These are phyloP conservation scores for Pocillopora grandis DNA, from an alignment of 92 coral and sea anemone species.

Conservation along the genomic window DNA sequence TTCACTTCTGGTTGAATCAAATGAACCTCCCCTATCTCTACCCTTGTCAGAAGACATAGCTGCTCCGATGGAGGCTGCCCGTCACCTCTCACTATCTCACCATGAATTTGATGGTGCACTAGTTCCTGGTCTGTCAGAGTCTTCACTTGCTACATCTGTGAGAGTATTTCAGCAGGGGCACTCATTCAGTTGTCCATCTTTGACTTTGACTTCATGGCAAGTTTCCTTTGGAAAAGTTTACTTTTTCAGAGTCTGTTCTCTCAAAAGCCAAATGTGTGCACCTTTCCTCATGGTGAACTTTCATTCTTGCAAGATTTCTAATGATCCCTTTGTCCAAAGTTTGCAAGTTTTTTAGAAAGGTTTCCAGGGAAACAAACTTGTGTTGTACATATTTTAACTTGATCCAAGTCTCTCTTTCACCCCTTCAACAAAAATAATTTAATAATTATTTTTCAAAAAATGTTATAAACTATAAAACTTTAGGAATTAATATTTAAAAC, in stretches of 20 bases:
- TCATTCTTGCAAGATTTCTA: conserved; percentile 77
- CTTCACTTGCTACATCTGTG: conserved; percentile 23
- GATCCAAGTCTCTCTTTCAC: conserved; percentile 87
- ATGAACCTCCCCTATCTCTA: conserved; percentile 60
- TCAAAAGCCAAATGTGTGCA: conserved; percentile 20
- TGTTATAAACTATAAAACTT: background rate
- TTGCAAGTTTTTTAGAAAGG: conserved; percentile 62
- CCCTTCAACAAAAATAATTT: conserved; percentile 44
- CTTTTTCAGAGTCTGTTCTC: conserved; percentile 63
- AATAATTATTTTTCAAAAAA: background rate
- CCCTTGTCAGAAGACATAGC: background rate
- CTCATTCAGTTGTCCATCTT: conserved; percentile 56
- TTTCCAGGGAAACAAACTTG: conserved; percentile 73
- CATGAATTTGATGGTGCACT: conserved; percentile 7
- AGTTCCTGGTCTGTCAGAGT: conserved; percentile 5
- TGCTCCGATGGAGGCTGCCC: conserved; percentile 29
- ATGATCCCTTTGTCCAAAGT: conserved; percentile 71
- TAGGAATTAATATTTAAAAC: background rate
- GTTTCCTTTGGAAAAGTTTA: conserved; percentile 67
- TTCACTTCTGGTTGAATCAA: conserved; percentile 69
- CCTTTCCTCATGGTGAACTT: conserved; percentile 77
- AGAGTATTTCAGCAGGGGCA: conserved; percentile 15
- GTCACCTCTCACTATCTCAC: conserved; percentile 11
- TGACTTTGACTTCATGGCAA: conserved; percentile 55
- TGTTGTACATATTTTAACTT: conserved; percentile 84